A percentile compares a stretch with the other conserved stretches of the same genome.
Evolutionary conservation across 2,113 vertebrate genomes (phyloP).

Genomic region (Vicugna pacos): DNA sequence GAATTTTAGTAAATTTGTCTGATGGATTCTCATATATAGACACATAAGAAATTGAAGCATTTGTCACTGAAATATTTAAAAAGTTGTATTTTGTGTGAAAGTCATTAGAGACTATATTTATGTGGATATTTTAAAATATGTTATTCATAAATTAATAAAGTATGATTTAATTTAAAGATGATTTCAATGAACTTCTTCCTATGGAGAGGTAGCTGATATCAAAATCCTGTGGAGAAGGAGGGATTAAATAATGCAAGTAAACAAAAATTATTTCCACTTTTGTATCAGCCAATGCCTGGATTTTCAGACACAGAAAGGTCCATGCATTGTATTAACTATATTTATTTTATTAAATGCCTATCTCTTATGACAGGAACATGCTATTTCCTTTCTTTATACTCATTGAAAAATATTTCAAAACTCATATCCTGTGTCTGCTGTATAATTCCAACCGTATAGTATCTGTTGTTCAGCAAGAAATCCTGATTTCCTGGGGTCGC

Average conservation of each 20-base stretch:
- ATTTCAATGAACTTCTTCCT: not conserved
- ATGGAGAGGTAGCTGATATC: not conserved
- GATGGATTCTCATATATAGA: conserved; percentile 48
- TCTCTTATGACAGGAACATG: not conserved
- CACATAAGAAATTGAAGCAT: not conserved
- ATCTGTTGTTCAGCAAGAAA: not conserved
- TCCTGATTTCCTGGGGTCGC: not conserved
- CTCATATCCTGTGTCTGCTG: not conserved
- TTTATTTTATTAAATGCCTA: not conserved
- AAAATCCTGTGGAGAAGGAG: not conserved
- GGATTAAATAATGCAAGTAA: not conserved
- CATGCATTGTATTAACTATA: not conserved
- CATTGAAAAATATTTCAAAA: not conserved
- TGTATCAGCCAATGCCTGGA: not conserved
- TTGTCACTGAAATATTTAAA: not conserved
- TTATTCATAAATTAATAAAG: not conserved
- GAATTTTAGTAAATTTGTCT: conserved; percentile 64
- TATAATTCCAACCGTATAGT: not conserved
- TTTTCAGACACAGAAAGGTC: not conserved
- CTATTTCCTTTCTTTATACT: not conserved
- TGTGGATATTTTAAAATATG: not conserved
- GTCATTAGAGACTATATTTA: not conserved
- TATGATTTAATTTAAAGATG: not conserved
- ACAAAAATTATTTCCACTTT: not conserved
- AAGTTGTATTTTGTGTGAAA: not conserved